Percentiles rank a stretch among this genome's conserved stretches.
These are phyloP conservation scores for Oscarella lobularis DNA, from an alignment of 37 sponge, comb jelly and placozoan species.

Conservation along the genomic window DNA sequence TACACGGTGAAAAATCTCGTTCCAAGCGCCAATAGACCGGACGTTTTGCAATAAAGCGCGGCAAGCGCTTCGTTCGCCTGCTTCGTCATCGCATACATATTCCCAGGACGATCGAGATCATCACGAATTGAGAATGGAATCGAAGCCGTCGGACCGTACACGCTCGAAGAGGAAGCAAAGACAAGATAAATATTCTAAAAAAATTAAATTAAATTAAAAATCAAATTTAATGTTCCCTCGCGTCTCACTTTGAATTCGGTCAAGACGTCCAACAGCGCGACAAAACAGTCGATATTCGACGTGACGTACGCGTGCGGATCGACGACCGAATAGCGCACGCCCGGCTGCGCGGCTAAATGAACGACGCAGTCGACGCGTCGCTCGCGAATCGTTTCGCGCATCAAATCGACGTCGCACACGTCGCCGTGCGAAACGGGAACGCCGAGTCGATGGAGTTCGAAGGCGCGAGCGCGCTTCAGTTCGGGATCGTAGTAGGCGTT, in stretches of 20 bases:
- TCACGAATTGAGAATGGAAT: conserved; percentile 33
- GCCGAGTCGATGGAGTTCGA: conserved; percentile 14
- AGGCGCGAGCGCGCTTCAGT: conserved; percentile 37
- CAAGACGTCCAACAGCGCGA: conserved; percentile 25
- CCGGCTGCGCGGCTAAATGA: conserved; percentile 65
- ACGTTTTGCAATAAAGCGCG: conserved; percentile 23
- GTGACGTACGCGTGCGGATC: conserved; percentile 26
- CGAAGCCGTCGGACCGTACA: conserved; percentile 35
- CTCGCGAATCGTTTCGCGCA: conserved; percentile 22
- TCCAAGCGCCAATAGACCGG: conserved; percentile 20
- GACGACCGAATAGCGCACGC: conserved; percentile 39
- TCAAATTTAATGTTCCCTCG: too few relatives aligned
- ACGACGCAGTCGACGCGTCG: conserved; percentile 38
- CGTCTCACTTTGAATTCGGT: background rate
- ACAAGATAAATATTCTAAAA: conserved; percentile 19
- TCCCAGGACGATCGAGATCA: conserved; percentile 22
- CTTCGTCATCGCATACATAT: conserved; percentile 61
- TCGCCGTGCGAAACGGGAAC: conserved; percentile 29
- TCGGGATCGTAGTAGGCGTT: conserved; percentile 31
- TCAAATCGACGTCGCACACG: conserved; percentile 35
- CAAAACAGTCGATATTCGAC: conserved; percentile 41
- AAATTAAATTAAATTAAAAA: too few relatives aligned
- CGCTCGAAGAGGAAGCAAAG: conserved; percentile 69
- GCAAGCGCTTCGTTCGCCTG: conserved; percentile 40
- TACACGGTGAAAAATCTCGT: conserved; percentile 65